Evolutionary conservation across 2,888 invertebrate genomes (phyloP).

Genomic region (Ectropis crepuscularia): DNA sequence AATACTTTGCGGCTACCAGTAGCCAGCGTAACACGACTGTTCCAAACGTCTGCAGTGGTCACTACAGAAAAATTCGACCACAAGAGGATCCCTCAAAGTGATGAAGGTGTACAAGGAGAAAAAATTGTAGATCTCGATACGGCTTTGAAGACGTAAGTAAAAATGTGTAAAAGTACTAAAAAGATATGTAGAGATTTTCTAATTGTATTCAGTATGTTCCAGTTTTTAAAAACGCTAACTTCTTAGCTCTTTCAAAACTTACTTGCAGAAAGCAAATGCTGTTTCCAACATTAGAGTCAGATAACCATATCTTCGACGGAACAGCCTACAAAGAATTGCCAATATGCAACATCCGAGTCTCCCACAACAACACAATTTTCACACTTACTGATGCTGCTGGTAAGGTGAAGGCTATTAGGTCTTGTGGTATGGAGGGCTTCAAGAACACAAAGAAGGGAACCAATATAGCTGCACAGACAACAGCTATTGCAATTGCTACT

Average conservation of each 20-base stretch:
- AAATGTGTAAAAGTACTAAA: neutral
- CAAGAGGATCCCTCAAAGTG: constrained; percentile 79
- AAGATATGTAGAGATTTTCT: neutral
- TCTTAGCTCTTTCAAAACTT: neutral
- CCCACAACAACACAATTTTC: constrained; percentile 95
- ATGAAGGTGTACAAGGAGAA: constrained; percentile 93
- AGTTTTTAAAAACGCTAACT: neutral
- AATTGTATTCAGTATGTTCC: neutral
- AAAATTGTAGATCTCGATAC: constrained; percentile 88
- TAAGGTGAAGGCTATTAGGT: constrained; percentile 85
- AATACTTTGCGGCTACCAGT: constrained; percentile 58
- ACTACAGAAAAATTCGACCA: constrained; percentile 72
- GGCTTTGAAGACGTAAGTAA: constrained; percentile 83
- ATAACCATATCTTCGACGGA: constrained; percentile 89
- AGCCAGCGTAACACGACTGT: constrained; percentile 54
- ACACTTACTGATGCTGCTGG: constrained; percentile 89
- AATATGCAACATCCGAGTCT: constrained; percentile 92
- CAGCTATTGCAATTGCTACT: constrained; percentile 91
- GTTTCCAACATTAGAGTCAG: constrained; percentile 91
- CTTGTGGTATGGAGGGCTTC: constrained; percentile 96
- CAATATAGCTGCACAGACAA: constrained; percentile 98
- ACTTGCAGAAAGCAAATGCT: constrained; percentile 85
- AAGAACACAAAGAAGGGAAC: constrained; percentile 98
- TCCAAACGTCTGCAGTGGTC: constrained; percentile 63
- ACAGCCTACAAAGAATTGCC: constrained; percentile 91